A percentile compares a stretch with the other conserved stretches of the same genome.
phyloP scores from a whole-genome alignment of 2,888 invertebrate species.

The Rhogogaster chlorosoma region DNA sequence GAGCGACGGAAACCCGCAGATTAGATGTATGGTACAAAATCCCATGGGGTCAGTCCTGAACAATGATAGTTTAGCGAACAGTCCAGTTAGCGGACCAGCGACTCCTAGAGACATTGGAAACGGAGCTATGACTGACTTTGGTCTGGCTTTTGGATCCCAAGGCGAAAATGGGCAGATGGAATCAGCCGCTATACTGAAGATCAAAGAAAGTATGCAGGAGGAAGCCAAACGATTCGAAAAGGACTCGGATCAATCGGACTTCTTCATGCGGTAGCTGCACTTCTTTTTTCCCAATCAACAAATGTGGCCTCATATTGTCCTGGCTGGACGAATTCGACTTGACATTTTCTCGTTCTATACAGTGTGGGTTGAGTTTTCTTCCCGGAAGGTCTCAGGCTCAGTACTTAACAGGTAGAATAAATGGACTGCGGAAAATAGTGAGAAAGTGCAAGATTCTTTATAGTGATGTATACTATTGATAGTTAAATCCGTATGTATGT shows the following conservation, averaged over 20 bases:
- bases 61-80: slow-evolving; percentile 37
- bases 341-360: not conserved
- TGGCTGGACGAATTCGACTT: not conserved
- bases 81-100: slow-evolving; percentile 32
- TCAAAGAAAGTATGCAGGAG: slow-evolving; percentile 46
- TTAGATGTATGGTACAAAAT: slow-evolving; percentile 28
- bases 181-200: slow-evolving; percentile 33
- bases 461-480: not conserved
- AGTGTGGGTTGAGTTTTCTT: not conserved
- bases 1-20: slow-evolving; percentile 8
- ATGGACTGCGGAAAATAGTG: not conserved
- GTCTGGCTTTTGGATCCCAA: slow-evolving; percentile 18
- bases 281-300: not conserved
- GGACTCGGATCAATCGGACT: slow-evolving; percentile 31
- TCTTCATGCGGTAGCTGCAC: slow-evolving; percentile 37
- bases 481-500: not conserved
- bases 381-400: not conserved
- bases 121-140: slow-evolving; percentile 26
- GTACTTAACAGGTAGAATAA: not conserved
- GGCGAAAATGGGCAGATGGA: slow-evolving; percentile 42
- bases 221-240: slow-evolving; percentile 42
- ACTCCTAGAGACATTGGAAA: slow-evolving; percentile 37
- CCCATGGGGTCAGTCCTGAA: slow-evolving; percentile 25
- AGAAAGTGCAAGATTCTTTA: not conserved
- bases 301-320: not conserved